Evolutionary conservation across 2,888 invertebrate genomes (phyloP).

Genomic region (Andrena minutula): DNA sequence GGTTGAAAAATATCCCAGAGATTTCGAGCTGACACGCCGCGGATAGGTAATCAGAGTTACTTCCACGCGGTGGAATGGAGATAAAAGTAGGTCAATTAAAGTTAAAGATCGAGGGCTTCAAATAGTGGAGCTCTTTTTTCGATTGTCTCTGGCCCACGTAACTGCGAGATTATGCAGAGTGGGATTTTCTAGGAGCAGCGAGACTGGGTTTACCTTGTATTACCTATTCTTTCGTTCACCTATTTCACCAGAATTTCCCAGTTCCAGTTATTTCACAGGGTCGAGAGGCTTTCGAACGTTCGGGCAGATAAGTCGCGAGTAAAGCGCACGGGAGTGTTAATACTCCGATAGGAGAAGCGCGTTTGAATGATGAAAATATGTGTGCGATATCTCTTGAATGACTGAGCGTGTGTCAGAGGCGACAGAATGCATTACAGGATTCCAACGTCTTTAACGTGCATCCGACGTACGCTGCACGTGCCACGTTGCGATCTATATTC

Average conservation of each 20-base stretch:
- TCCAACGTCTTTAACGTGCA: conserved; percentile 25
- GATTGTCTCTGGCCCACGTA: not conserved
- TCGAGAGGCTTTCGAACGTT: not conserved
- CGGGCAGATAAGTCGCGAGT: not conserved
- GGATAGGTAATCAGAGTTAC: conserved; percentile 28
- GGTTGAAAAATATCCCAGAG: conserved; percentile 23
- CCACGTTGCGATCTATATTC: conserved; percentile 22
- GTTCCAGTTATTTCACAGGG: not conserved
- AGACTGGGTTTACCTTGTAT: not conserved
- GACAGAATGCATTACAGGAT: not conserved
- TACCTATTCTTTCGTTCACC: not conserved
- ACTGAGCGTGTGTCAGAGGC: not conserved
- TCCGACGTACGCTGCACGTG: not conserved
- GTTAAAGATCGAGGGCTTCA: conserved; percentile 36
- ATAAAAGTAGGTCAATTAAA: conserved; percentile 47
- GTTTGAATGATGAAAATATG: not conserved
- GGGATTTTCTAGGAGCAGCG: not conserved
- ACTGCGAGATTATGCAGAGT: not conserved
- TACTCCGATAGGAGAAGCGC: not conserved
- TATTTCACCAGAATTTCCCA: not conserved
- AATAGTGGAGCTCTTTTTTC: not conserved
- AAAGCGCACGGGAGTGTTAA: not conserved
- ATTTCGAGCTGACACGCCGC: conserved; percentile 7
- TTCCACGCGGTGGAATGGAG: not conserved
- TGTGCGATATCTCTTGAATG: conserved; percentile 1